Base-by-base conservation (phyloP, 1,140 invertebrate species). In the Leptoteleia sp. region DNA sequence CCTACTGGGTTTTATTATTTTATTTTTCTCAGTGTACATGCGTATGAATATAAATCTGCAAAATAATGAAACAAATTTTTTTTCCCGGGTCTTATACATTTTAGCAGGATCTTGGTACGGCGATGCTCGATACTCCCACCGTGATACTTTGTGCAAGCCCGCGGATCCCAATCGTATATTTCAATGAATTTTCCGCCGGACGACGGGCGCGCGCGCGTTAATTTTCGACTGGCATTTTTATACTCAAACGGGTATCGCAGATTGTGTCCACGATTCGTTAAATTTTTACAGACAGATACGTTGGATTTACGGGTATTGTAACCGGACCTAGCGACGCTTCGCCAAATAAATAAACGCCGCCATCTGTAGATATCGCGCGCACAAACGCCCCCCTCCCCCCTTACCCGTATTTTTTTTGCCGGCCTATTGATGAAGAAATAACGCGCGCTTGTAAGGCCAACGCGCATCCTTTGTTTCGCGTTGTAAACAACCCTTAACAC, bases 261-360 rank as follows among this genome's bases (percentile, higher is more conserved):
- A 62, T 78, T 64, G 59, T 43, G 61, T 54, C 61, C 55, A 27
- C 67, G 45, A 67, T 67, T 71, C 76, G 59, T 65, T 70, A 70
- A 64, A 77, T 77, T 77, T 77, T 70, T 70, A 70, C 57, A 42
- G 43, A 77, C 73, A 64, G 65, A 70, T 70, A 57, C 48, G 64
- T 15, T 3, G 38, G 55, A 70, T 77, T 77, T 70, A 77, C 61
- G 48, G n/a, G 16, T 8, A 50, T 35, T 65, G 42, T 55, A 62
- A 52, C 59, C 27, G 71, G 48, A 42, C 22, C 35, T 15, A 22
- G 19, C 33, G 8, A 35, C 17, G 50, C 38, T 50, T 12, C 12
- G 37, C 2, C 42, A 42, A 68, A 76, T 68, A 68, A 76, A 76
- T 76, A 76, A 54, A 59, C 25, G 61, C 25, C 16, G n/a, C 50